Evolutionary conservation across 2,888 invertebrate species (phyloP).

Genomic region (Tachystola acroxantha): DNA sequence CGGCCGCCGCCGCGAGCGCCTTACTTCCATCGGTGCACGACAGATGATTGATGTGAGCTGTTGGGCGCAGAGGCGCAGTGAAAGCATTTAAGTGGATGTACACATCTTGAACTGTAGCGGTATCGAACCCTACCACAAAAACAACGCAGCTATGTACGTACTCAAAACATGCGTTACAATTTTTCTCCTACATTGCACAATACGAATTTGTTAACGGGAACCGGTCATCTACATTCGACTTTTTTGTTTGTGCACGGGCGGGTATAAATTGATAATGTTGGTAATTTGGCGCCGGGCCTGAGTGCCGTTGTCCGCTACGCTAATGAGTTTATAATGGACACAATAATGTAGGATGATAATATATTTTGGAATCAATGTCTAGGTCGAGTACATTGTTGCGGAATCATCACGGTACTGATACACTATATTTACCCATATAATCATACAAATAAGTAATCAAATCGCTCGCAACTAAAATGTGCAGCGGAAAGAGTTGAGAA

Average conservation of each 20-base stretch:
- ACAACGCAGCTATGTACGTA: slow-evolving; percentile 23
- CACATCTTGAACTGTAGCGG: slow-evolving; percentile 56
- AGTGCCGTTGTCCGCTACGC: slow-evolving; percentile 75
- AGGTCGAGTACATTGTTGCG: slow-evolving; percentile 40
- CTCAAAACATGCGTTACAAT: slow-evolving; percentile 69
- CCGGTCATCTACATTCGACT: slow-evolving; percentile 69
- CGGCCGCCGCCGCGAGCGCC: slow-evolving; percentile 7
- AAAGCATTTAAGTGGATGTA: slow-evolving; percentile 60
- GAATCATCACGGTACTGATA: slow-evolving; percentile 5
- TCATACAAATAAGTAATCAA: not conserved
- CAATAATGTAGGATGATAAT: slow-evolving; percentile 69
- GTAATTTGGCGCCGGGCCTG: slow-evolving; percentile 72
- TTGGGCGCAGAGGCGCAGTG: slow-evolving; percentile 36
- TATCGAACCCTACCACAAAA: slow-evolving; percentile 63
- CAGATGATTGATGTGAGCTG: slow-evolving; percentile 51
- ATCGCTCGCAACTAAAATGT: slow-evolving; percentile 1
- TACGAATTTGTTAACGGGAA: slow-evolving; percentile 77
- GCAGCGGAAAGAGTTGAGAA: no score
- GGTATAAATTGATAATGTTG: slow-evolving; percentile 76
- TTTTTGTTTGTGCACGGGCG: slow-evolving; percentile 73
- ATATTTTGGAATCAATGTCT: slow-evolving; percentile 75
- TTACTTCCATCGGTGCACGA: slow-evolving; percentile 13
- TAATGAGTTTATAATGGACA: slow-evolving; percentile 77
- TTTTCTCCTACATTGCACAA: slow-evolving; percentile 76
- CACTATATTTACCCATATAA: slow-evolving; percentile 1